Evolutionary conservation across 1,140 invertebrate genomes (phyloP), one percentile per base, ranked within the genome.

Genomic region (Venustaconcha ellipsiformis): DNA sequence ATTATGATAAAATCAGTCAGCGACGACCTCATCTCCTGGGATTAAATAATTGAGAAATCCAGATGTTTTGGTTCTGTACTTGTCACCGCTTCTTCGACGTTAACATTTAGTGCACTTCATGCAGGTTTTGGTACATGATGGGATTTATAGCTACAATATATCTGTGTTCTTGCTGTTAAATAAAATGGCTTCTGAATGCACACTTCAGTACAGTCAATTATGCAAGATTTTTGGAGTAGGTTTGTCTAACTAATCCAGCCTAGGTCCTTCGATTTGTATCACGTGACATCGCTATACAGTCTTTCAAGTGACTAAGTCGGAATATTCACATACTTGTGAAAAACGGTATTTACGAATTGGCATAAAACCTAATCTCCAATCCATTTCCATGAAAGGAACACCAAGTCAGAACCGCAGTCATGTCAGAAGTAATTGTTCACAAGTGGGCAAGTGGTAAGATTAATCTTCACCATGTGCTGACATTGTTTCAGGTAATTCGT

Each of bases 21-120:
- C 82, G 66, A 83, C 66, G 14, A 83, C 64, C 26, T 70, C 57
- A 75, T 86, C 82, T 56, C 76, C 82, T 67, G 82, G 80, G 20
- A 68, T 14, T 57, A 87, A 57, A n/a, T 67, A 67, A 67, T 84
- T 63, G 14, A 88, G 70, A 62, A 85, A 77, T 8, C 84, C 83
- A 72, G 72, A 81, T 30, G 84, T 65, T 74, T 82, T 74, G 1
- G 83, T 83, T 23, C 88, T 82, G 67, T 73, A 80, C 59, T 80
- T 78, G 67, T 86, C 85, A 79, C 74, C 78, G 3, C 80, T 68
- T 30, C 83, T 76, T 18, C 85, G 85, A 59, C 81, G 79, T 67
- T 77, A 87, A 14, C 70, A 71, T 72, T 80, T 17, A 84, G 86
- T 26, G 82, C 82, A 65, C 81, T 86, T 14, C 77, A 85, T n/a